Conservation (phyloP, 1,140 invertebrate species). For the Physella acuta region DNA sequence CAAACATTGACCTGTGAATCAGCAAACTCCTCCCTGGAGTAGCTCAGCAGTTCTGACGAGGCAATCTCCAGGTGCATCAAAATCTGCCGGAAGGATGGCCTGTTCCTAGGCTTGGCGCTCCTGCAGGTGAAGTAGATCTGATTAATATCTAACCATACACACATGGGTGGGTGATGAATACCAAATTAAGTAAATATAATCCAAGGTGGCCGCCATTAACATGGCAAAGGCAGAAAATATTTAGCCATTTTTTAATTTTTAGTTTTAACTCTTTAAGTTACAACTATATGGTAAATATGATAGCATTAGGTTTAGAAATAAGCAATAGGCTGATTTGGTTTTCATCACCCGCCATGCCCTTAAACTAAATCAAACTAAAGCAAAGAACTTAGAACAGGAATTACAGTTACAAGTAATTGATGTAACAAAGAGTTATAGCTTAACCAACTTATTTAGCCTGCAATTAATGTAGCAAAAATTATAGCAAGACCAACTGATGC, state of each 20-base stretch:
- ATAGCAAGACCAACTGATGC: no score
- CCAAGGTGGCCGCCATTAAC: not conserved
- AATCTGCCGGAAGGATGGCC: constrained; percentile 93
- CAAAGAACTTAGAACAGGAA: not conserved
- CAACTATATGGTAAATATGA: no score
- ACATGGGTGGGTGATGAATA: not conserved
- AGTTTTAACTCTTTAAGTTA: no score
- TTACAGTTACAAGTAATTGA: no score
- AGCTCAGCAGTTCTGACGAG: constrained; percentile 58
- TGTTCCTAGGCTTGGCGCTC: constrained; percentile 84
- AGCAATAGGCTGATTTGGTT: no score
- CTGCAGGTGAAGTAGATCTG: constrained; percentile 44
- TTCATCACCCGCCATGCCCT: no score
- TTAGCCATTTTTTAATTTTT: not conserved
- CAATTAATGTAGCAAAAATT: no score
- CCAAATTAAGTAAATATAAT: not conserved
- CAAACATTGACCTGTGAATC: constrained; percentile 54
- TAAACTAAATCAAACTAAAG: not conserved
- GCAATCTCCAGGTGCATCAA: constrained; percentile 60
- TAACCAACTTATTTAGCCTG: no score
- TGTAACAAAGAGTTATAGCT: no score
- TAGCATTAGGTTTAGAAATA: no score
- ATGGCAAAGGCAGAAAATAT: not conserved
- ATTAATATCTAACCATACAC: not conserved
- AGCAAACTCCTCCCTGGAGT: constrained; percentile 68